Evolutionary conservation across 2,797 vertebrate species (phyloP), one percentile per base, ranked within the genome.

Genomic region (Scleropages formosus): DNA sequence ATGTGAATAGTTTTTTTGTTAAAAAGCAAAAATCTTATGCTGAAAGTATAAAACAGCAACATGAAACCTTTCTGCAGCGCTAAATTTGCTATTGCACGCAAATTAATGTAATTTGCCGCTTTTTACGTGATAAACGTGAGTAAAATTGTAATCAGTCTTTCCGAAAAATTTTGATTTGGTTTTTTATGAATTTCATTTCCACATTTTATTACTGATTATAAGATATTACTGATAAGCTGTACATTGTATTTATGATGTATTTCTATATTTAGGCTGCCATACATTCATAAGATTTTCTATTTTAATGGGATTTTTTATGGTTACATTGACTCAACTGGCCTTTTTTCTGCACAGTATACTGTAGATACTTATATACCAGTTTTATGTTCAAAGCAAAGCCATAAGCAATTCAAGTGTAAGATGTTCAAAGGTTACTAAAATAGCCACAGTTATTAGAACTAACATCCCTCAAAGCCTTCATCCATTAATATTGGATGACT

Each of bases 341-440:
- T 56, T 61, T n/a, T 72, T 26, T 26, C 58, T 44, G n/a, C 70
- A 72, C n/a, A 39, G 31, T 61, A 72, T 46, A 6, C 53, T 13
- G 12, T 13, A 60, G 53, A 60, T 72, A n/a, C n/a, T n/a, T n/a
- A 61, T 60, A 60, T 44, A 16, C 56, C 70, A 72, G 22, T 61
- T 72, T 72, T 72, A 72, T 72, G 70, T 72, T 39, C 26, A 46
- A 61, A 72, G 39, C 26, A 22, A n/a, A 60, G 61, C 71, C 53
- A 53, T 60, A 72, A 72, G 70, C 27, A 59, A 72, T 60, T 61
- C 58, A 72, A 53, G 53, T 72, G 58, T 72, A 24, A 72, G 70
- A 59, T 72, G 70, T 72, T 72, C 53, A 72, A 60, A 72, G 70
- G 70, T 71, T 72, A 72, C 58, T 16, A 72, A 49, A 72, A 22